phyloP scores from a whole-genome alignment of 2,113 vertebrate genomes.

The Pelobates fuscus region DNA sequence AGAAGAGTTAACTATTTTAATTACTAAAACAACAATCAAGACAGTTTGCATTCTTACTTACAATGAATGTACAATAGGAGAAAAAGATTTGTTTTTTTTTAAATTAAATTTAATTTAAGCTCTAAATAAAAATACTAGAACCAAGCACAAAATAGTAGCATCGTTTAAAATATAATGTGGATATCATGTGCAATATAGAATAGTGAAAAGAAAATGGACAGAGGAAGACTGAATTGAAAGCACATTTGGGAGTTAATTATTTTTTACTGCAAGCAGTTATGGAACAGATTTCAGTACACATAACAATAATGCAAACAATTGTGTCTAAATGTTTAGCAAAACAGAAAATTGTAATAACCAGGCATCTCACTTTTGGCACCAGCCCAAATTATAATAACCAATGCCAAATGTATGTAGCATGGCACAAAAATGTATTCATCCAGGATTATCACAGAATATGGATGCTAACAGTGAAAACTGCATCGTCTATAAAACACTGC shows the following conservation, averaged over 20 bases:
- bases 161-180: too few species aligned
- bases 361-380: slow-evolving; percentile 12
- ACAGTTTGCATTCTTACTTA: too few species aligned
- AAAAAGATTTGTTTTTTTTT: too few species aligned
- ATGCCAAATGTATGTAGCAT: slow-evolving; percentile 35
- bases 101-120: too few species aligned
- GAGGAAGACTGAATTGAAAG: slow-evolving; percentile 12
- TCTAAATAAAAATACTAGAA: too few species aligned
- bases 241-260: slow-evolving; percentile 33
- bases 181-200: background rate
- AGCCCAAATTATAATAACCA: slow-evolving; percentile 25
- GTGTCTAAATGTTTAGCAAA: slow-evolving; percentile 41
- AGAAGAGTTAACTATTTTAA: too few species aligned
- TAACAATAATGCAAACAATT: slow-evolving; percentile 46
- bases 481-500: slow-evolving; percentile 25
- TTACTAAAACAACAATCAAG: too few species aligned
- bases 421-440: slow-evolving; percentile 19
- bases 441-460: slow-evolving; percentile 38
- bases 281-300: slow-evolving; percentile 33
- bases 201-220: background rate
- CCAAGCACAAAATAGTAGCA: too few species aligned
- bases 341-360: slow-evolving; percentile 35
- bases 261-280: slow-evolving; percentile 33
- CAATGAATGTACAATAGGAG: too few species aligned
- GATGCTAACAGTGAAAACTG: slow-evolving; percentile 29